phyloP scores from a whole-genome alignment of 2,113 vertebrate species.

The Melanerpes aurifrons region DNA sequence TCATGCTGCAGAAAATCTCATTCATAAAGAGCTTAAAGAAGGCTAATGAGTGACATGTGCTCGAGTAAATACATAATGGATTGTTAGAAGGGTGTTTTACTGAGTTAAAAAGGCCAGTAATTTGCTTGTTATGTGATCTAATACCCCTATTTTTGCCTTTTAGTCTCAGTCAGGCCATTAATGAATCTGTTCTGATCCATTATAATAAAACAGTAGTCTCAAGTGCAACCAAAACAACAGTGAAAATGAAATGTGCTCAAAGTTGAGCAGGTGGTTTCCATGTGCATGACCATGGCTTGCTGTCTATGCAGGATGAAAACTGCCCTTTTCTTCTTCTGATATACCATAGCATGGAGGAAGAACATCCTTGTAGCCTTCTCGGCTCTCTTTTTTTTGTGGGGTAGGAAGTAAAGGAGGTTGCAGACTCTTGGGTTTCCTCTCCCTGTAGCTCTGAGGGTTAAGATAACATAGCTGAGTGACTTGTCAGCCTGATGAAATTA shows the following conservation, averaged over 20 bases:
- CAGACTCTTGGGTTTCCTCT: background rate
- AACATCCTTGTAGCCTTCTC: background rate
- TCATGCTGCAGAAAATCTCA: background rate
- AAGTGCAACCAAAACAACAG: background rate
- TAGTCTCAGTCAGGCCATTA: background rate
- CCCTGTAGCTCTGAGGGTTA: background rate
- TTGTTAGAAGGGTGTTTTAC: background rate
- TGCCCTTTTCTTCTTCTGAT: background rate
- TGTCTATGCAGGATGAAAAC: background rate
- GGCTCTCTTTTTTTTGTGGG: background rate
- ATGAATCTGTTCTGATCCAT: background rate
- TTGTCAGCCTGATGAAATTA: background rate
- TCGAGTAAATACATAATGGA: background rate
- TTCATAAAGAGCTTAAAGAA: conserved; percentile 4
- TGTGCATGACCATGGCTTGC: background rate
- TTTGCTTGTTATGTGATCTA: background rate
- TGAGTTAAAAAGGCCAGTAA: background rate
- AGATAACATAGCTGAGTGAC: background rate
- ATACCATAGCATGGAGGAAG: background rate
- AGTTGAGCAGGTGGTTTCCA: background rate
- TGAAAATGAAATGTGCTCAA: background rate
- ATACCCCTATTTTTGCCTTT: background rate
- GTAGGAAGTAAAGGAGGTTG: background rate
- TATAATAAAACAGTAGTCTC: background rate
- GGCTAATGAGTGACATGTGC: background rate